Base-by-base conservation (phyloP, 2,113 vertebrate species). In the Menura novaehollandiae region DNA sequence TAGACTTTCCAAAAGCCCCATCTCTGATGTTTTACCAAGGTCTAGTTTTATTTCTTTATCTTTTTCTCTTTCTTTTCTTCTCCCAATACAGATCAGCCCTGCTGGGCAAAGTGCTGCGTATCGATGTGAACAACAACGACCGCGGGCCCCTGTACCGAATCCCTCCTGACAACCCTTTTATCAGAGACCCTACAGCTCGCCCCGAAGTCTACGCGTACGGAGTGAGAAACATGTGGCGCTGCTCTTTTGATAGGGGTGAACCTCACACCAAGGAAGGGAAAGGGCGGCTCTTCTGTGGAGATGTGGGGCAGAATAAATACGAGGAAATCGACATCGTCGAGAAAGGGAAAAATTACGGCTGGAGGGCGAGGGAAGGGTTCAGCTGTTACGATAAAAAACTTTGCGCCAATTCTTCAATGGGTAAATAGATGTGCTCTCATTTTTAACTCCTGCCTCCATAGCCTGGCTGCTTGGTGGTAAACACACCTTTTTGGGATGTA, bases 151-250 rank as follows among this genome's bases (percentile, higher is more conserved):
- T 98, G 52, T 99, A 99, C 95, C 97, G 97, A 24, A 98, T 99
- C 85, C 99, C 99, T 16, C 95, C 97, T 0, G 99, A 99, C 97
- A 99, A 99, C 95, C 99, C 99, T 0, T 99, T 99, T 39, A 43
- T 98, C 33, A 49, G 92, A 1, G 98, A 99, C 51, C 96, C 88
- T 0, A 56, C 77, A 1, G 99, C 99, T 13, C 98, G 99, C 6
- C 99, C 99, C 0, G 99, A 99, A 88, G 89, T 99, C 84, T 99
- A 97, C 23, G 99, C 99, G 0, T 99, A 99, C 0, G 99, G 99
- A 3, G 99, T 99, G 44, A 98, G 99, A 30, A 99, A 99, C 89
- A 99, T 99, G 99, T 99, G 99, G 99, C 98, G 99, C 83, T 99
- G 99, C 96, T 99, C 99, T 1, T 99, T 99, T 43, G 99, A 99